Evolutionary conservation across 2,888 invertebrate genomes (phyloP).

Genomic region (Julus scanicus): DNA sequence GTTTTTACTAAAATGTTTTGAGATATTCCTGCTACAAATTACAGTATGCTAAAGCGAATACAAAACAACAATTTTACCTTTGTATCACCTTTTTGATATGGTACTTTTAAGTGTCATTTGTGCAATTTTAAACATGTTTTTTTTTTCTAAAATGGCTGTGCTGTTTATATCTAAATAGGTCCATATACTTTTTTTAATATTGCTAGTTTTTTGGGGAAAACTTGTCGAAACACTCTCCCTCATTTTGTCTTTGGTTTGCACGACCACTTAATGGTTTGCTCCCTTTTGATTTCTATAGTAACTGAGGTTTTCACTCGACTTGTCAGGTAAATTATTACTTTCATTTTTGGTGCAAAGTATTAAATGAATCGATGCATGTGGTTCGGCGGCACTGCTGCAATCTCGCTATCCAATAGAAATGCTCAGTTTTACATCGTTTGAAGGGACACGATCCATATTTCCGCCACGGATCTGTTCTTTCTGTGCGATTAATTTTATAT

Average conservation of each 20-base stretch:
- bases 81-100: too few relatives aligned
- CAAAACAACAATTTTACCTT: too few relatives aligned
- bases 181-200: neutral
- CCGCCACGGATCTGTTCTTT: neutral
- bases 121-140: too few relatives aligned
- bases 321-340: slow-evolving; percentile 31
- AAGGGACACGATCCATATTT: slow-evolving; percentile 32
- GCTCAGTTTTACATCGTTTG: neutral
- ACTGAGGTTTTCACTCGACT: slow-evolving; percentile 38
- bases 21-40: too few relatives aligned
- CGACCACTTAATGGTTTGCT: slow-evolving; percentile 4
- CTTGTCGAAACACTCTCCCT: neutral
- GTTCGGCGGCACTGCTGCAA: neutral
- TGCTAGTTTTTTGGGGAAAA: neutral
- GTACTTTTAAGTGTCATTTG: too few relatives aligned
- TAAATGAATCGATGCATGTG: slow-evolving; percentile 16
- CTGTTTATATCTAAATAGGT: neutral
- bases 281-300: neutral
- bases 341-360: slow-evolving; percentile 39
- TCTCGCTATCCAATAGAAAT: slow-evolving; percentile 21
- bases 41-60: too few relatives aligned
- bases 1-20: too few relatives aligned
- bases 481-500: slow-evolving; percentile 41
- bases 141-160: too few relatives aligned
- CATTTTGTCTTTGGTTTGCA: neutral